Conservation (phyloP, 2,888 invertebrate genomes). For the Orthosia incerta region DNA sequence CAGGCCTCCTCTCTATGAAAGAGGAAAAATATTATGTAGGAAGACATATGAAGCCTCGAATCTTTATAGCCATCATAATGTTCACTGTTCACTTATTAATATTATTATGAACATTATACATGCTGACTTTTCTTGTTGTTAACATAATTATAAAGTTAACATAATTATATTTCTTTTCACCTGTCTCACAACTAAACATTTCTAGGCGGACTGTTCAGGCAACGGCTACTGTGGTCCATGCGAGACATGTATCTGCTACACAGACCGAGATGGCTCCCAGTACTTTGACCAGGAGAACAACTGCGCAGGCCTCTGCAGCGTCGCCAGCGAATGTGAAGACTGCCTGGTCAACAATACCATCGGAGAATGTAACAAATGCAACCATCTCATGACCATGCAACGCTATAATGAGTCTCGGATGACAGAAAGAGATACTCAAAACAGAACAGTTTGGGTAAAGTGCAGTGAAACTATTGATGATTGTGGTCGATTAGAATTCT, state of each 20-base stretch:
- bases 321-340: slow-evolving; percentile 72
- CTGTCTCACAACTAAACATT: slow-evolving; percentile 24
- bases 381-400: slow-evolving; percentile 45
- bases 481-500: slow-evolving; percentile 72
- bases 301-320: slow-evolving; percentile 81
- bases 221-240: slow-evolving; percentile 82
- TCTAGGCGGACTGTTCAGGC: slow-evolving; percentile 75
- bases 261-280: slow-evolving; percentile 77
- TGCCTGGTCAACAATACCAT: slow-evolving; percentile 73
- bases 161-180: neutral
- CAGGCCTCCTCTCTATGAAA: no score
- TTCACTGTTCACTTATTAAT: neutral
- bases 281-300: slow-evolving; percentile 79
- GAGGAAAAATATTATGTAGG: no score
- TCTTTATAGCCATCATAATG: neutral
- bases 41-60: neutral
- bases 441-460: slow-evolving; percentile 77
- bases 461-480: slow-evolving; percentile 74
- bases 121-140: neutral
- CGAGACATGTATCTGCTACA: slow-evolving; percentile 79
- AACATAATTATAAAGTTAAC: neutral
- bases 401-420: slow-evolving; percentile 69
- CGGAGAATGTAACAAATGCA: slow-evolving; percentile 65
- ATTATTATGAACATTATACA: neutral
- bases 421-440: slow-evolving; percentile 64